Base-by-base conservation (phyloP, 2,113 vertebrate genomes). In the Brienomyrus longianalis region DNA sequence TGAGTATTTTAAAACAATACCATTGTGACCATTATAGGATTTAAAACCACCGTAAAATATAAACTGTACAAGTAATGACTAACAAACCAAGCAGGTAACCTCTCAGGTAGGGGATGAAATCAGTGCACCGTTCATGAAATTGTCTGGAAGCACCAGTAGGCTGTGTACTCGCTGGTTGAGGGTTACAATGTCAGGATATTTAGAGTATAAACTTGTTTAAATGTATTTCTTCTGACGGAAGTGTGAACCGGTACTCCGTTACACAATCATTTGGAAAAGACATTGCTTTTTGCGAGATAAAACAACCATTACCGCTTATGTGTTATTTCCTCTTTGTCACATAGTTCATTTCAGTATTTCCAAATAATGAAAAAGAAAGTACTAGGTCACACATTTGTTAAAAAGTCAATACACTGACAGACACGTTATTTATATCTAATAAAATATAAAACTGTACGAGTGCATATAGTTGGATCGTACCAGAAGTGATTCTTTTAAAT, bases 1-100 rank as follows among this genome's bases (percentile, higher is more conserved):
- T 80, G 31, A 80, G 74, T 80, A 80, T 70, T 70, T 70, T 70
- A 70, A 70, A 70, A 70, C 74, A 80, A 43, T 80, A 80, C 74
- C 5, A 39, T 17, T 43, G 35, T 80, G 74, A 43, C 43, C 74
- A 39, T 39, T 80, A 19, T 35, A 39, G 35, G 35, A 43, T 80
- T 80, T 80, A 80, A 80, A 80, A 80, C 74, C 35, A 35, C 35
- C 5, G 15, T 80, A 80, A 80, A 80, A 80, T 80, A 80, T 80
- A 80, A 80, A 80, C 62, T 70, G 62, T 70, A 70, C 62, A 70
- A 70, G 62, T 70, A 31, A 80, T 80, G 31, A 4, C 31, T 80
- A 80, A 80, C 35, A 80, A 43, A 39, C n/a, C 31, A 77, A 80
- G 74, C 35, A 80, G 74, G 4, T 5, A 19, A 43, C 31, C 74